phyloP scores from a whole-genome alignment of 2,113 vertebrate genomes.

The Pterocles orientalis region DNA sequence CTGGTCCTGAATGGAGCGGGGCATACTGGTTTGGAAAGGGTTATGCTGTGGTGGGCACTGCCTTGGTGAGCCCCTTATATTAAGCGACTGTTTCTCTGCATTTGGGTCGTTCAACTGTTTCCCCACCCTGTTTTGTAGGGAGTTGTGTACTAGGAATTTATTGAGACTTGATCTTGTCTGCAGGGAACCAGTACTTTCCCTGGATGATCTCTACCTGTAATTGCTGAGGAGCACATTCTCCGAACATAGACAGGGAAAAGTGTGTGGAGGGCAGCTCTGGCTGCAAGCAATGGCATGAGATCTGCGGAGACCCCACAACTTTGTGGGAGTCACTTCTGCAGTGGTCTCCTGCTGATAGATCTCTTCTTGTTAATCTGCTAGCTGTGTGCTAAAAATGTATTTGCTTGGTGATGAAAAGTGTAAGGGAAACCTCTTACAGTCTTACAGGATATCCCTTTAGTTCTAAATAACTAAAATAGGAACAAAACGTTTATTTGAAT shows the following conservation, averaged over 20 bases:
- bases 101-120: background rate
- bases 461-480: rapidly evolving
- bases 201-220: background rate
- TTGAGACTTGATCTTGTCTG: background rate
- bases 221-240: background rate
- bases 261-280: background rate
- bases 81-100: background rate
- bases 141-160: background rate
- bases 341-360: background rate
- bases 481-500: rapidly evolving
- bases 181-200: background rate
- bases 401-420: background rate
- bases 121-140: background rate
- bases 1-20: background rate
- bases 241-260: background rate
- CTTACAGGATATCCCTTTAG: no score
- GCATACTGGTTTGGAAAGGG: background rate
- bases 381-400: rapidly evolving
- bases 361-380: background rate
- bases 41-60: background rate
- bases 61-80: background rate
- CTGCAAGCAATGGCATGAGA: background rate
- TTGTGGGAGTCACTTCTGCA: background rate
- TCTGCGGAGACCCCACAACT: background rate
- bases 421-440: background rate